Conservation (phyloP, 2,797 vertebrate species). For the Paratrypauchen microcephalus region DNA sequence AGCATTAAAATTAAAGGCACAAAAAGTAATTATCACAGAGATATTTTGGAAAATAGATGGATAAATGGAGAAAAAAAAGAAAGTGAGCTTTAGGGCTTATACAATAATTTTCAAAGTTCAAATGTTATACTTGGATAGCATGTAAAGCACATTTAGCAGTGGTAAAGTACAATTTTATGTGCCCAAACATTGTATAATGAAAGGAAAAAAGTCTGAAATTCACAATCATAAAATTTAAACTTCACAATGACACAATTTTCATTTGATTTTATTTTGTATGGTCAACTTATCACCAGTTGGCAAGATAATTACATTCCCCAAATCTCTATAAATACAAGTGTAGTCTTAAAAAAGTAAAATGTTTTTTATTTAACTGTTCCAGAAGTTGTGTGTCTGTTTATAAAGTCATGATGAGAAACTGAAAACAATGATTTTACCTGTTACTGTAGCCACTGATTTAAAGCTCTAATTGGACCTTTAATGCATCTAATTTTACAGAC, state of each 20-base stretch:
- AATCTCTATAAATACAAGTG: not conserved
- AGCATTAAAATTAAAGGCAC: slow-evolving; percentile 52
- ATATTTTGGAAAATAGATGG: slow-evolving; percentile 25
- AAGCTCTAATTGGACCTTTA: slow-evolving; percentile 67
- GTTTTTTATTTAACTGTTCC: not conserved
- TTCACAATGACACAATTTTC: not conserved
- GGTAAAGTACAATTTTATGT: not conserved
- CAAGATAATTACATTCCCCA: not conserved
- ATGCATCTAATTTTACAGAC: slow-evolving; percentile 64
- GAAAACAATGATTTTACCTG: slow-evolving; percentile 43
- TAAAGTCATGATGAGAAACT: slow-evolving; percentile 36
- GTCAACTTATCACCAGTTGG: not conserved
- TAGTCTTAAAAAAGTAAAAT: not conserved
- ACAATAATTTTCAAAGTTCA: not conserved
- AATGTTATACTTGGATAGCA: not conserved
- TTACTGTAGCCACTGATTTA: slow-evolving; percentile 57
- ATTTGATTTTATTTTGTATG: not conserved
- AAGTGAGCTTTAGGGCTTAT: slow-evolving; percentile 5
- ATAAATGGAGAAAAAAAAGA: slow-evolving; percentile 21
- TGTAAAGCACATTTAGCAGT: not conserved
- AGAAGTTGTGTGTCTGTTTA: slow-evolving; percentile 23
- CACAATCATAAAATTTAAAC: not conserved
- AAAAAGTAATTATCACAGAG: slow-evolving; percentile 59
- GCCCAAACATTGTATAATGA: not conserved
- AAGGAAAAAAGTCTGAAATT: no score